A percentile compares a stretch with the other conserved stretches of the same genome.
These are phyloP conservation scores for Cephalopterus ornatus DNA, from an alignment of 2,113 vertebrate genomes.

Conservation along the genomic window DNA sequence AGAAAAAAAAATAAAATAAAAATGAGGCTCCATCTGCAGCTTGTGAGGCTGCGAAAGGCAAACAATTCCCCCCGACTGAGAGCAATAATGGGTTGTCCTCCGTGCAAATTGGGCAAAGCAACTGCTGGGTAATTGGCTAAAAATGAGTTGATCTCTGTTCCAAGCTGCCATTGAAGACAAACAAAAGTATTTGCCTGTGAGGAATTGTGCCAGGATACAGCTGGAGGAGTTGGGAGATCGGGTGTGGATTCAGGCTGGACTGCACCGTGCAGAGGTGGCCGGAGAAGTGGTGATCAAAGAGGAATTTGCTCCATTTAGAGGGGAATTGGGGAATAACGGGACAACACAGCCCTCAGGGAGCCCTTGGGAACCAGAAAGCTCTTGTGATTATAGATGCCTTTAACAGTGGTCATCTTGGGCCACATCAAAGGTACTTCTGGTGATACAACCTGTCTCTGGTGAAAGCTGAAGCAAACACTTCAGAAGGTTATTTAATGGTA, in stretches of 20 bases:
- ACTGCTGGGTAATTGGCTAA: conserved; percentile 50
- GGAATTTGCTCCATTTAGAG: background rate
- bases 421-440: background rate
- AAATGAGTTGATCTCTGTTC: conserved; percentile 34
- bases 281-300: background rate
- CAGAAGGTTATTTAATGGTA: background rate
- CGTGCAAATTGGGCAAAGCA: conserved; percentile 47
- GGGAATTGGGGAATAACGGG: background rate
- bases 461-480: background rate
- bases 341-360: background rate
- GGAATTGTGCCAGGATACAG: background rate
- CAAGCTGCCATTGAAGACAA: conserved; percentile 34
- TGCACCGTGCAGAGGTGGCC: background rate
- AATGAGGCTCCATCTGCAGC: conserved; percentile 38
- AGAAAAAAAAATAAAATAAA: background rate
- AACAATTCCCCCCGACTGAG: conserved; percentile 37
- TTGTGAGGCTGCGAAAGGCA: conserved; percentile 12
- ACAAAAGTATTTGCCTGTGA: conserved; percentile 20
- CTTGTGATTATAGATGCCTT: background rate
- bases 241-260: background rate
- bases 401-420: no score
- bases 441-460: background rate
- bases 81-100: conserved; percentile 44
- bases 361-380: background rate
- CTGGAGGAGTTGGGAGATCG: background rate